Percentiles rank a stretch among this genome's conserved stretches.
Conservation (phyloP, 64 coral and sea anemone species). For the Orbicella faveolata region DNA sequence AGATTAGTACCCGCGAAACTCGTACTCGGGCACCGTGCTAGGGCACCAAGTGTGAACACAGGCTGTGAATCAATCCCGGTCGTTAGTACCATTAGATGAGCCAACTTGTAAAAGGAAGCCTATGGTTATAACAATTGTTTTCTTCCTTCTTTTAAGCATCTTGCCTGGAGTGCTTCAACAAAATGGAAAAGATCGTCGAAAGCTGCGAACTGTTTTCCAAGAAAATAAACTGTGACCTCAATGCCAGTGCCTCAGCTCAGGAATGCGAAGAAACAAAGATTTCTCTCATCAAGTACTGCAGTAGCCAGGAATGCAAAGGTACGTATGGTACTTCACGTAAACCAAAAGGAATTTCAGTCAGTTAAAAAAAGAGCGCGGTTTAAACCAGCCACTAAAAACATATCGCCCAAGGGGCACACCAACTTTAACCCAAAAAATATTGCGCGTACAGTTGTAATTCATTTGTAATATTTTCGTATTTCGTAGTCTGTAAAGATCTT, state of each 20-base stretch:
- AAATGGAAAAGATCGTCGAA: constrained; percentile 14
- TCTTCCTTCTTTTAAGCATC: background rate
- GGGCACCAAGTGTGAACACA: too few species aligned
- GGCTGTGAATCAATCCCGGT: too few species aligned
- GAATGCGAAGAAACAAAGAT: constrained; percentile 38
- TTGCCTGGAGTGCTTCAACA: constrained; percentile 47
- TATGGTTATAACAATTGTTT: background rate
- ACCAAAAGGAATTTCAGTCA: too few species aligned
- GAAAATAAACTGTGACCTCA: constrained; percentile 31
- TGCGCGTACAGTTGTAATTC: background rate
- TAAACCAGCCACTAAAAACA: background rate
- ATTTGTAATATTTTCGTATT: background rate
- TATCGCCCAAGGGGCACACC: background rate
- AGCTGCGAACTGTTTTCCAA: constrained; percentile 48
- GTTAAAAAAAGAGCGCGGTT: too few species aligned
- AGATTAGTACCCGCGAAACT: too few species aligned
- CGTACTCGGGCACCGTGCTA: too few species aligned
- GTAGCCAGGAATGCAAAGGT: background rate
- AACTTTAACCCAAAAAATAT: too few species aligned
- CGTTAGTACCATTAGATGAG: too few species aligned
- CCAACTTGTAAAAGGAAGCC: too few species aligned
- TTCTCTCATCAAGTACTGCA: constrained; percentile 44
- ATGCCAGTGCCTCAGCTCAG: background rate
- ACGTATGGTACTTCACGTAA: too few species aligned
- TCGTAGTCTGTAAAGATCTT: constrained; percentile 39